Base-by-base conservation (phyloP, 2,888 invertebrate genomes). In the Euzophera pinguis region DNA sequence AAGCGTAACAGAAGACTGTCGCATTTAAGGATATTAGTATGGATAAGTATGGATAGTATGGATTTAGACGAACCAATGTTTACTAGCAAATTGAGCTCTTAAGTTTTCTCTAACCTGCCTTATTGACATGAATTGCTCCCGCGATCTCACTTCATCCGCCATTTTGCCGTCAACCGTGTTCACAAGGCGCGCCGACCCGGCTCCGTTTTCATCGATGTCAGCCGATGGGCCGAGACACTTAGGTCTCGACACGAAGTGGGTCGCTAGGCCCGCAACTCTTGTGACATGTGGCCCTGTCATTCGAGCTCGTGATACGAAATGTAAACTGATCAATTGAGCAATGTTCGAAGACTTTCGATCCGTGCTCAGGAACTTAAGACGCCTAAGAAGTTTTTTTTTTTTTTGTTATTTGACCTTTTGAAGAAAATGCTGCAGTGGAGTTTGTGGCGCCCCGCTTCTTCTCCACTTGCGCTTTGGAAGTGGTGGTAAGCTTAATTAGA, bases 191-290 rank as follows among this genome's bases (percentile, higher is more conserved):
- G 8, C 6, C 32, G 14, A 65, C 65, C 67, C 62, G 65, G 59
- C 73, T 73, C 63, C 63, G 64, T 70, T 76, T 69, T 64, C 64
- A 75, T 71, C 65, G 70, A 77, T 77, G 78, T 73, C 75, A 73
- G 69, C 73, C 67, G 69, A 69, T 73, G 75, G 72, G 69, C 73
- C 67, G 69, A 69, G 73, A 73, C 71, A 62, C 62, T 32, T 8
- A 32, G 9, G 63, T 69, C 68, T 69, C 54, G 69, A 59, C 63
- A 60, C 62, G 49, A 74, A 69, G 75, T 75, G 59, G 71, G 73
- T 62, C 73, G 69, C 59, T 67, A 63, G 59, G 56, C 56, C 57
- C 39, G 64, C 57, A 37, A 41, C 17, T 16, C 17, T 9, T 45
- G 32, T 29, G 45, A 45, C 45, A 29, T 45, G 32, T 32, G 29